Evolutionary conservation across 2,797 vertebrate species (phyloP), one percentile per base, ranked within the genome.

Genomic region (Leptatherina wallacei): DNA sequence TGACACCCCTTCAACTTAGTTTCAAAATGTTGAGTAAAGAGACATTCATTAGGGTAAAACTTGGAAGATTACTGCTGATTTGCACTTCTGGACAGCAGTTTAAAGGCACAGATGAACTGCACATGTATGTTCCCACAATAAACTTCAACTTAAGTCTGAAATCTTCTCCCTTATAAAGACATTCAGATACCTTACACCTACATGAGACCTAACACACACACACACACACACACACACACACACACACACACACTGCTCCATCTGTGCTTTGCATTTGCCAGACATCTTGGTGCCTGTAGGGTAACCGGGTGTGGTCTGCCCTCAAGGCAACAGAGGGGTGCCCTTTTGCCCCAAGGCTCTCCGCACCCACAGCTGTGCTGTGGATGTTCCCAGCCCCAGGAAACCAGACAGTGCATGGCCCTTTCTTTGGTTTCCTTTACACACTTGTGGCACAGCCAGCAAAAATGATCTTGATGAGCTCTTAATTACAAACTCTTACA

Each of bases 321-420:
- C 74, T 74, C 78, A 16, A 82, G 90, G 83, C 82, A 88, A 44
- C 85, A 86, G 85, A 91, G 85, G 78, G 82, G 83, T 73, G 81
- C 87, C 90, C 90, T 87, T 77, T 91, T 29, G 89, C 92, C 91
- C 86, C 81, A 12, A 86, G 93, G 89, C 83, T 90, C 85, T 82
- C 91, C 87, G 87, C 82, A 64, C 85, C 85, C 86, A 85, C 94
- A 95, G 93, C 93, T 95, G 94, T 44, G 85, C 80, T 63, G 20
- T 64, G 83, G 83, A 87, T 81, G 81, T 87, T 84, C 78, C 71
- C 81, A 73, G 78, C 75, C 54, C 4, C 64, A 85, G 84, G 76
- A 75, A 24, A 70, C 78, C 44, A 47, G 20, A 85, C 72, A 82
- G 74, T 82, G 80, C 87, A 86, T 77, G 67, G 66, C 81, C 61